Conservation (phyloP, 2,797 vertebrate species). For the Myripristis jacobus region DNA sequence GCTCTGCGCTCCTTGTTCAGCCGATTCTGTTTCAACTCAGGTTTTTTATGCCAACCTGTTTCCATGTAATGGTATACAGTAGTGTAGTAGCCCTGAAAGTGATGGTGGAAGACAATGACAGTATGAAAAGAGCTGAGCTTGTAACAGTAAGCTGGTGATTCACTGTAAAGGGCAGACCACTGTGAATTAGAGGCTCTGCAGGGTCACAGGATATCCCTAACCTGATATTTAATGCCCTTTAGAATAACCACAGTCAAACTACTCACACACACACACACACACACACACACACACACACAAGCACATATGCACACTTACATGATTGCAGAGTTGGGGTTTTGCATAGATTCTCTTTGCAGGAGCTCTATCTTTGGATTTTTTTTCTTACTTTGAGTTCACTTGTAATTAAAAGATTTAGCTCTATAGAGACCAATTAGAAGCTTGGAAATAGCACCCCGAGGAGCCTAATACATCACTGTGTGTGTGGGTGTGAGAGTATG, state of each 20-base stretch:
- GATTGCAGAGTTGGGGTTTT: not conserved
- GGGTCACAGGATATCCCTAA: not conserved
- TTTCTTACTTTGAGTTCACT: constrained; percentile 8
- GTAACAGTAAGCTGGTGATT: not conserved
- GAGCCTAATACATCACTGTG: constrained; percentile 18
- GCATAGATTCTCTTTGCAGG: not conserved
- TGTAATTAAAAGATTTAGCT: constrained; percentile 24
- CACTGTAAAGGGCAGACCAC: constrained; percentile 2
- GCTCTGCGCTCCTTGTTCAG: not conserved
- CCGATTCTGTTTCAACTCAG: not conserved
- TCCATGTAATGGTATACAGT: not conserved
- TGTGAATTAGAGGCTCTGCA: not conserved
- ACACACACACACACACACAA: too few relatives aligned
- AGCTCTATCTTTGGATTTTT: too few relatives aligned
- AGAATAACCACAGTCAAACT: not conserved
- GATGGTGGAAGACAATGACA: not conserved
- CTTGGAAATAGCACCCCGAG: constrained; percentile 11
- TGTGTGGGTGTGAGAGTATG: too few relatives aligned
- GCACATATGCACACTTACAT: not conserved
- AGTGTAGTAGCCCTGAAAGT: not conserved
- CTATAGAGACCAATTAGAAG: constrained; percentile 24
- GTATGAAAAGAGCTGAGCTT: not conserved
- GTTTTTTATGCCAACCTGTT: not conserved
- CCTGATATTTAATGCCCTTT: not conserved
- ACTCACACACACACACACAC: constrained; percentile 14